A percentile compares a stretch with the other conserved stretches of the same genome.
These are phyloP conservation scores for Cotesia typhae DNA, from an alignment of 1,140 invertebrate genomes.

Conservation along the genomic window DNA sequence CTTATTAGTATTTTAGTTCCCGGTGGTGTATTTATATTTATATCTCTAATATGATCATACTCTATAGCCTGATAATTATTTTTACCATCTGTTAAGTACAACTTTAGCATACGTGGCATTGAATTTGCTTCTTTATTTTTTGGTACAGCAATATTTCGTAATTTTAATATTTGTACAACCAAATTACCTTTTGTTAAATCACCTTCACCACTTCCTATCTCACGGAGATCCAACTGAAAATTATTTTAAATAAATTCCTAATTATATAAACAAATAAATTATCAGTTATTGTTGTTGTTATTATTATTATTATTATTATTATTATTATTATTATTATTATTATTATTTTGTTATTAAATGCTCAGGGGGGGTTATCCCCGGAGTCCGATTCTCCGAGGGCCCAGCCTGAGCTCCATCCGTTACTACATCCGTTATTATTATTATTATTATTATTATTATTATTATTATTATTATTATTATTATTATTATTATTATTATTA, in stretches of 20 bases:
- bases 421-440: no score
- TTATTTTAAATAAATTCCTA: constrained; percentile 22
- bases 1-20: constrained; percentile 60
- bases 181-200: constrained; percentile 73
- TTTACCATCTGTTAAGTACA: constrained; percentile 86
- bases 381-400: no score
- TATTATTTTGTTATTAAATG: no score
- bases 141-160: constrained; percentile 87
- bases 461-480: no score
- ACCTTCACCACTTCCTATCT: constrained; percentile 75
- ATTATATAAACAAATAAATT: constrained; percentile 24
- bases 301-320: constrained; percentile 8
- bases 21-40: constrained; percentile 67
- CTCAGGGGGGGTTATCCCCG: no score
- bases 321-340: constrained; percentile 15
- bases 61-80: constrained; percentile 80
- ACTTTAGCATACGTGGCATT: constrained; percentile 83
- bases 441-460: no score
- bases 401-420: no score
- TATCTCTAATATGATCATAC: constrained; percentile 71
- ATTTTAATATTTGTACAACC: constrained; percentile 87
- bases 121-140: constrained; percentile 85
- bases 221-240: constrained; percentile 80
- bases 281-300: constrained; percentile 5
- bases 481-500: no score